These are phyloP conservation scores for Trileptium ribeirensis DNA, from an alignment of 2,888 invertebrate genomes.

Conservation along the genomic window DNA sequence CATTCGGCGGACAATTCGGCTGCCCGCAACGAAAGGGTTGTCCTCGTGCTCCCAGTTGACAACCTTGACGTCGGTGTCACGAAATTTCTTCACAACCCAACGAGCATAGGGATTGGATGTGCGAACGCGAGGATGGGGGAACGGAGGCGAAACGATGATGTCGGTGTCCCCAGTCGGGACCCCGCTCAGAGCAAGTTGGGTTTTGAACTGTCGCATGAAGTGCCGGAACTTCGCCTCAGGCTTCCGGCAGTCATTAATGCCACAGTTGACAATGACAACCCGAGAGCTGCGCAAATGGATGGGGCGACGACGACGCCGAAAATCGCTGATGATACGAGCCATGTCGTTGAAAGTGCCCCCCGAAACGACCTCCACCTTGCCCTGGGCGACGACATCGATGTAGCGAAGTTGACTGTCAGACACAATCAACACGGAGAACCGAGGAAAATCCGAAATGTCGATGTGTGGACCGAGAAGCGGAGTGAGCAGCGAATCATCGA, in stretches of 20 bases:
- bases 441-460: not conserved
- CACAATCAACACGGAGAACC: not conserved
- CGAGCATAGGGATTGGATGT: no score
- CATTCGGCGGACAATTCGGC: not conserved
- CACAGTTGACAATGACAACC: not conserved
- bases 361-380: not conserved
- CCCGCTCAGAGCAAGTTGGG: not conserved
- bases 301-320: not conserved
- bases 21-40: not conserved
- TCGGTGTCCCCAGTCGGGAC: not conserved
- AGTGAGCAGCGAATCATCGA: not conserved
- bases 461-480: not conserved
- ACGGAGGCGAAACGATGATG: not conserved
- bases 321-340: not conserved
- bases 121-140: not conserved
- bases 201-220: not conserved
- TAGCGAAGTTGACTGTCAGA: constrained; percentile 12
- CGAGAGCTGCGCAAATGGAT: not conserved
- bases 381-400: not conserved
- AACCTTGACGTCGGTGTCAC: not conserved
- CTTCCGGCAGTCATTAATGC: constrained; percentile 8
- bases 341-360: constrained; percentile 11
- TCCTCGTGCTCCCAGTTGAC: not conserved
- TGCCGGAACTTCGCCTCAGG: not conserved
- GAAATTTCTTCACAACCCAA: not conserved